Evolutionary conservation across 1,140 invertebrate species (phyloP).

Genomic region (Macrosteles quadrilineatus): DNA sequence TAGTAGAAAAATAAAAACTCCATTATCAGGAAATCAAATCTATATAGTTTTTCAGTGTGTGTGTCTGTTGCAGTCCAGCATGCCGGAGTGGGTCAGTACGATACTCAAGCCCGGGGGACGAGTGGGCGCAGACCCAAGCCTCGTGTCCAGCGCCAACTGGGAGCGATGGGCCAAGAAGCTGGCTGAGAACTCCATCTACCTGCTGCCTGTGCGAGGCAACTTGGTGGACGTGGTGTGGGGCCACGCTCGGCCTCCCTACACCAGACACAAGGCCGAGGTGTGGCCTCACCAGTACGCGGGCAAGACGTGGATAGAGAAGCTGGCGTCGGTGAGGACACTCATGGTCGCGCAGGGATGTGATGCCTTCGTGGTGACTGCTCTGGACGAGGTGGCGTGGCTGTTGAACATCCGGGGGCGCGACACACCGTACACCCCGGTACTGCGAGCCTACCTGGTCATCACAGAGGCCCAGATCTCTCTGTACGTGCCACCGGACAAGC

Average conservation of each 20-base stretch:
- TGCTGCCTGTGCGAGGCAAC: constrained; percentile 74
- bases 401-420: constrained; percentile 94
- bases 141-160: constrained; percentile 68
- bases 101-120: constrained; percentile 63
- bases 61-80: constrained; percentile 32
- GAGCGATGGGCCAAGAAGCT: constrained; percentile 58
- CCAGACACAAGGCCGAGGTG: constrained; percentile 36
- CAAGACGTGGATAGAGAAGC: constrained; percentile 70
- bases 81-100: constrained; percentile 57
- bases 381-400: constrained; percentile 94
- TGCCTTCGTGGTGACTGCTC: constrained; percentile 80
- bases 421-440: constrained; percentile 83
- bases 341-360: constrained; percentile 67
- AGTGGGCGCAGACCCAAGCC: constrained; percentile 82
- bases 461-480: constrained; percentile 62
- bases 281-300: constrained; percentile 49
- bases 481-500: constrained; percentile 62
- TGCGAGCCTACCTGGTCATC: constrained; percentile 76
- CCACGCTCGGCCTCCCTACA: constrained; percentile 44
- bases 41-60: too few relatives aligned
- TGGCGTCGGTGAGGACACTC: constrained; percentile 64
- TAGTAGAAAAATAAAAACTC: too few relatives aligned
- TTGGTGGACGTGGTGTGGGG: constrained; percentile 81
- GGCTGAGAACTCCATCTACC: constrained; percentile 47
- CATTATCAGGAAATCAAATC: too few relatives aligned